These are phyloP conservation scores for Acronicta leporina DNA, from an alignment of 2,888 invertebrate genomes.

Conservation along the genomic window DNA sequence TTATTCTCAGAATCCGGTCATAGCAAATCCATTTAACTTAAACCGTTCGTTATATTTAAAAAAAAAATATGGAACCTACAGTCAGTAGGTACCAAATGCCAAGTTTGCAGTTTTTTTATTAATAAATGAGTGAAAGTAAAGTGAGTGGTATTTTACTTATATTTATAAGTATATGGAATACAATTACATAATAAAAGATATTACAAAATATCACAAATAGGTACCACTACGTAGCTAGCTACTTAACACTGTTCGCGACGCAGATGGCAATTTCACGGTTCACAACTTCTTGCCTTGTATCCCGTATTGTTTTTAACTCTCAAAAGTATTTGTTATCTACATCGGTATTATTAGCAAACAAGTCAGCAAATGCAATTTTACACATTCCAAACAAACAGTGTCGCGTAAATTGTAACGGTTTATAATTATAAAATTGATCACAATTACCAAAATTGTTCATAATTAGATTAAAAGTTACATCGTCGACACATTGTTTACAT, in stretches of 20 bases:
- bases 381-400: conserved; percentile 26
- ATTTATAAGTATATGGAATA: too few species aligned
- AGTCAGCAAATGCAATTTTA: not conserved
- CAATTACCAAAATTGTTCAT: conserved; percentile 49
- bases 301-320: conserved; percentile 69
- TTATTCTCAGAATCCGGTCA: too few species aligned
- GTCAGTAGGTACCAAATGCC: too few species aligned
- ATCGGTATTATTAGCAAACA: conserved; percentile 24
- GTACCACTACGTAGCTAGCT: conserved; percentile 63
- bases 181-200: conserved; percentile 20
- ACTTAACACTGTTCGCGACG: conserved; percentile 72
- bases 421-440: conserved; percentile 49
- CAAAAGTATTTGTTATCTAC: conserved; percentile 61
- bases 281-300: conserved; percentile 70
- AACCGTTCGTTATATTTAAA: too few species aligned
- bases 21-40: too few species aligned
- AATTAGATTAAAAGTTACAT: conserved; percentile 60
- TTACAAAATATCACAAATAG: conserved; percentile 47
- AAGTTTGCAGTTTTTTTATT: too few species aligned
- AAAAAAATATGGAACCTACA: too few species aligned
- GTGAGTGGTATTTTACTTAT: too few species aligned
- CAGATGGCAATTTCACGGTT: conserved; percentile 79
- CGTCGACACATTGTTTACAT: conserved; percentile 67
- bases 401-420: conserved; percentile 18
- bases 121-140: too few species aligned